These are phyloP conservation scores for Scaptomyza flava DNA, from an alignment of 2,888 invertebrate genomes.

Conservation along the genomic window DNA sequence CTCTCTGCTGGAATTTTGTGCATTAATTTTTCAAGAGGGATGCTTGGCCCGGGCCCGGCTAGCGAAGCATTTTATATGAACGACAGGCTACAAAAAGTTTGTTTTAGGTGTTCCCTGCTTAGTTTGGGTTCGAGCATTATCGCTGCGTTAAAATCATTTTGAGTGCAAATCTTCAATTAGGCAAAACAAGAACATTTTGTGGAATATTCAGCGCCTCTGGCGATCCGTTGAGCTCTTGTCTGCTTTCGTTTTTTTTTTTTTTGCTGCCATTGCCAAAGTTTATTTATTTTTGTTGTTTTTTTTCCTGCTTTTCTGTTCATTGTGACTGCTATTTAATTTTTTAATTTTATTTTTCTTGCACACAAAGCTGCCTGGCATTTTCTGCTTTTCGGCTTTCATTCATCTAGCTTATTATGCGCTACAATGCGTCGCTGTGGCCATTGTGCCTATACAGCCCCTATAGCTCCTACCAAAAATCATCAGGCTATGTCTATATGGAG, in stretches of 20 bases:
- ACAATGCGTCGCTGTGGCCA: slow-evolving; percentile 69
- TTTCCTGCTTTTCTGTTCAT: slow-evolving; percentile 4
- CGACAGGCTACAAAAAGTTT: slow-evolving; percentile 45
- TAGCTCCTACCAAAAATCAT: slow-evolving; percentile 24
- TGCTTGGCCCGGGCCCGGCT: background rate
- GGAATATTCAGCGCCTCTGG: slow-evolving; percentile 41
- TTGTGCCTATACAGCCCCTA: slow-evolving; percentile 47
- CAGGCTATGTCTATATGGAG: slow-evolving; percentile 24
- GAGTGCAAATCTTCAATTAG: slow-evolving; percentile 75
- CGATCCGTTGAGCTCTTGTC: slow-evolving; percentile 10
- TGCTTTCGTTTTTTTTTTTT: slow-evolving; percentile 11
- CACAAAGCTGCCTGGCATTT: slow-evolving; percentile 24
- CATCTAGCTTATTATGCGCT: slow-evolving; percentile 77
- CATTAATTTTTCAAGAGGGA: slow-evolving; percentile 41
- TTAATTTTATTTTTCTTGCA: slow-evolving; percentile 23
- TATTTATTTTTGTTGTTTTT: slow-evolving; percentile 18
- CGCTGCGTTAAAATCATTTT: slow-evolving; percentile 68
- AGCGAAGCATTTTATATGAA: slow-evolving; percentile 50
- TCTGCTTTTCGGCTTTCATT: slow-evolving; percentile 56
- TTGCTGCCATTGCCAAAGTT: slow-evolving; percentile 25
- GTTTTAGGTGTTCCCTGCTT: slow-evolving; percentile 52
- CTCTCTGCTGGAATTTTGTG: slow-evolving; percentile 55
- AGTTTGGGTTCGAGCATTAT: slow-evolving; percentile 33
- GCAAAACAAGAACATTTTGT: slow-evolving; percentile 51
- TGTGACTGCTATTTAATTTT: slow-evolving; percentile 25